A percentile compares a stretch with the other conserved stretches of the same genome.
Evolutionary conservation across 1,140 invertebrate species (phyloP).

Genomic region (Euglossa dilemma): DNA sequence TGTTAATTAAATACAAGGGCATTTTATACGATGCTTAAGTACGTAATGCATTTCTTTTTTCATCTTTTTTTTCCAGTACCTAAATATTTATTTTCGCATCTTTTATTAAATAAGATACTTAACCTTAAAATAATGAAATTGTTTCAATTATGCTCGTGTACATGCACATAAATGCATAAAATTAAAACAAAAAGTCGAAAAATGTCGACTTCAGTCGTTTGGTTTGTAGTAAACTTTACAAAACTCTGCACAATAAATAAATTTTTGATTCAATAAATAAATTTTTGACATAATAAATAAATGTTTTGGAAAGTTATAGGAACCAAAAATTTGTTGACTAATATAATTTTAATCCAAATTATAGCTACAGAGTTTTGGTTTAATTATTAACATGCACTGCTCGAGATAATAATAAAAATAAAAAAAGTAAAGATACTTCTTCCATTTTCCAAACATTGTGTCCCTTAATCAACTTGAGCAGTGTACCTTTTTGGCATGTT

Average conservation of each 20-base stretch:
- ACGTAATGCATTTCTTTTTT: background rate
- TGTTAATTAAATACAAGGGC: background rate
- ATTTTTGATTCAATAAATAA: background rate
- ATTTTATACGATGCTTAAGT: background rate
- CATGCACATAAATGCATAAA: background rate
- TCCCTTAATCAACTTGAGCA: constrained; percentile 29
- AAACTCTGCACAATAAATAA: background rate
- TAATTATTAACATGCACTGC: background rate
- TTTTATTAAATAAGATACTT: background rate
- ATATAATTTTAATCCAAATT: background rate
- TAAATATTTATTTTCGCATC: background rate
- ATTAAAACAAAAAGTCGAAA: background rate
- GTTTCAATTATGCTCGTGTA: background rate
- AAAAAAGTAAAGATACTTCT: background rate
- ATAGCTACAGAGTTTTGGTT: background rate
- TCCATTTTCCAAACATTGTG: background rate
- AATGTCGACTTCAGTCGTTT: constrained; percentile 5
- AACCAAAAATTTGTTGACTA: background rate
- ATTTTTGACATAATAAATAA: background rate
- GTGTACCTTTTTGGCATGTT: constrained; percentile 36
- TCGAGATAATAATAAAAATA: background rate
- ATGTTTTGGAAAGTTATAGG: background rate
- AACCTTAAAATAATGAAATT: background rate
- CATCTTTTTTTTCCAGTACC: background rate
- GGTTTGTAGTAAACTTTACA: background rate